Conservation (phyloP, 1,140 invertebrate species). For the Chironomus tepperi region DNA sequence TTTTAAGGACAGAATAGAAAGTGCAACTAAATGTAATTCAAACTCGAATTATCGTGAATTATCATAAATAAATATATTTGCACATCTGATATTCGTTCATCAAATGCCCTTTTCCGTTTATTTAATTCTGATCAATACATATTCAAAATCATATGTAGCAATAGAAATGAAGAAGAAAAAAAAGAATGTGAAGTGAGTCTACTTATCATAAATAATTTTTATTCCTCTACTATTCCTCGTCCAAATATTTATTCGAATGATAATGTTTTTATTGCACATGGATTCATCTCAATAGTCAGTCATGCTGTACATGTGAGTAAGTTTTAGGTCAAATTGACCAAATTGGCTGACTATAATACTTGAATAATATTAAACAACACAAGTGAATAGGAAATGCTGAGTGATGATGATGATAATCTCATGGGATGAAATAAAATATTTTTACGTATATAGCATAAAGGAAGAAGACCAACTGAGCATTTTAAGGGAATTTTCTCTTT, state of each 20-base stretch:
- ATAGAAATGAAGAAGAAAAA: too few species aligned
- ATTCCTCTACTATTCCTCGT: not conserved
- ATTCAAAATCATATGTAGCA: too few species aligned
- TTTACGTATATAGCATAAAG: not conserved
- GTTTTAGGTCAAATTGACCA: slow-evolving; percentile 18
- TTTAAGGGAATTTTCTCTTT: not conserved
- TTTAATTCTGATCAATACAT: not conserved
- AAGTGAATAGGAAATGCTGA: not conserved
- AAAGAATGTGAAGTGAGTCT: not conserved
- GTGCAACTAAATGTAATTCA: too few species aligned
- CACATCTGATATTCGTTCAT: not conserved
- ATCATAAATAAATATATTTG: slow-evolving; percentile 10
- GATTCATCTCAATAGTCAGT: not conserved
- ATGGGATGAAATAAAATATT: slow-evolving; percentile 22
- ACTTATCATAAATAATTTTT: slow-evolving; percentile 24
- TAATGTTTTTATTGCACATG: slow-evolving; percentile 20
- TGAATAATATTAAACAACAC: not conserved
- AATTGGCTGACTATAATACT: slow-evolving; percentile 11
- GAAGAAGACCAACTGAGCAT: not conserved
- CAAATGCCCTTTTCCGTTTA: not conserved
- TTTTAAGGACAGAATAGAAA: too few species aligned
- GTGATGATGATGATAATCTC: not conserved
- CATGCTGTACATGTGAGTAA: not conserved
- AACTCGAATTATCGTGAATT: too few species aligned
- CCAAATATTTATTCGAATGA: too few species aligned